phyloP scores from a whole-genome alignment of 2,888 invertebrate genomes.

The Nephrotoma flavescens region DNA sequence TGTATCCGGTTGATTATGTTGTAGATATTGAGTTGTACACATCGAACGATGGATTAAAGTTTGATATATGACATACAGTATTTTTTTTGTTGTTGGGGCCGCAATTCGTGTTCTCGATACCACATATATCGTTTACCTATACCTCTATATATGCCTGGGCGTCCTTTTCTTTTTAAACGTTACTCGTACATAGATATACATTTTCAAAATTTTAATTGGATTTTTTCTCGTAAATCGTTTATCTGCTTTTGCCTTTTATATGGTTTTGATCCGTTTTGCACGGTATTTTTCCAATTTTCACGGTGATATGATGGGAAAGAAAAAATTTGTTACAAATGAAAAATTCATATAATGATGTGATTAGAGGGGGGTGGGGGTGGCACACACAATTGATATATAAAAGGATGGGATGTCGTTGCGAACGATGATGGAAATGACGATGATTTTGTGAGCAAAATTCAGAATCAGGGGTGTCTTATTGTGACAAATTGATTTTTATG shows the following conservation, averaged over 20 bases:
- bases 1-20: background rate
- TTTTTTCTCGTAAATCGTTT: background rate
- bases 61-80: background rate
- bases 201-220: background rate
- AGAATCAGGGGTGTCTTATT: background rate
- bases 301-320: background rate
- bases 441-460: background rate
- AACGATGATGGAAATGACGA: background rate
- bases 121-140: too few relatives aligned
- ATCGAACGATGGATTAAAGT: background rate
- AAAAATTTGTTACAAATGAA: background rate
- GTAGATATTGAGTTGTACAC: background rate
- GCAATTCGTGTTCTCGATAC: background rate
- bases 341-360: background rate
- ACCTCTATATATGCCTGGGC: background rate
- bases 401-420: background rate
- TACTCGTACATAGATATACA: background rate
- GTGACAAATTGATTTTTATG: background rate
- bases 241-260: background rate
- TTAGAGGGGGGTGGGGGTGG: background rate
- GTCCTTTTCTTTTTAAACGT: background rate
- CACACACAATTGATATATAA: too few relatives aligned
- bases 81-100: background rate
- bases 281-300: background rate
- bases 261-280: background rate